Evolutionary conservation across 2,888 invertebrate species (phyloP).

Genomic region (Octonoba sinensis): DNA sequence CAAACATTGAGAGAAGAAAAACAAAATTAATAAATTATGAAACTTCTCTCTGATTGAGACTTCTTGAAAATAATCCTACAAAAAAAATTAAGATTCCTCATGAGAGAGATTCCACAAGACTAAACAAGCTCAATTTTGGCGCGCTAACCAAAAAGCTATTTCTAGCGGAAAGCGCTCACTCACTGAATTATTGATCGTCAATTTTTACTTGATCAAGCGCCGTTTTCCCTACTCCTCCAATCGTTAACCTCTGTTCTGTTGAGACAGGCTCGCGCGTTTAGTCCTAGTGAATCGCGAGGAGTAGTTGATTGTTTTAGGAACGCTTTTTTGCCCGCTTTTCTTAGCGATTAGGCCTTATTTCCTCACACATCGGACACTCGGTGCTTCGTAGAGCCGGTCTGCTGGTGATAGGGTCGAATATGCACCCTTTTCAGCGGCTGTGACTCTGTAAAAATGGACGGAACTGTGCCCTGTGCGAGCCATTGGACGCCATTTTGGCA

Average conservation of each 20-base stretch:
- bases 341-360: constrained; percentile 16
- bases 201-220: constrained; percentile 57
- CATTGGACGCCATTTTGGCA: constrained; percentile 51
- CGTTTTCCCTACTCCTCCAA: constrained; percentile 41
- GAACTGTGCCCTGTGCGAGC: constrained; percentile 28
- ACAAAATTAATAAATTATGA: no score
- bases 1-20: no score
- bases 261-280: constrained; percentile 39
- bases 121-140: constrained; percentile 49
- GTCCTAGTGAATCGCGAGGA: constrained; percentile 43
- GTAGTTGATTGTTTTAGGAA: constrained; percentile 38
- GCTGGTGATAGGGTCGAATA: not conserved
- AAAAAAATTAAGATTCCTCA: no score
- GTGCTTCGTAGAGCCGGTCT: not conserved
- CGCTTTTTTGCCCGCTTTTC: constrained; percentile 9
- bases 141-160: constrained; percentile 51
- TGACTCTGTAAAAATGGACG: constrained; percentile 17
- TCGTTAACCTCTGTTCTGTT: constrained; percentile 37
- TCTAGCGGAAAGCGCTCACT: constrained; percentile 36
- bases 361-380: constrained; percentile 5
- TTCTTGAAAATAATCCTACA: no score
- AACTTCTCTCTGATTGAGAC: no score
- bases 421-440: not conserved
- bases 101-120: not conserved
- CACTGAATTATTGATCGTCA: constrained; percentile 58